phyloP scores from a whole-genome alignment of 2,113 vertebrate species.

The Cyanoramphus novaezelandiae region DNA sequence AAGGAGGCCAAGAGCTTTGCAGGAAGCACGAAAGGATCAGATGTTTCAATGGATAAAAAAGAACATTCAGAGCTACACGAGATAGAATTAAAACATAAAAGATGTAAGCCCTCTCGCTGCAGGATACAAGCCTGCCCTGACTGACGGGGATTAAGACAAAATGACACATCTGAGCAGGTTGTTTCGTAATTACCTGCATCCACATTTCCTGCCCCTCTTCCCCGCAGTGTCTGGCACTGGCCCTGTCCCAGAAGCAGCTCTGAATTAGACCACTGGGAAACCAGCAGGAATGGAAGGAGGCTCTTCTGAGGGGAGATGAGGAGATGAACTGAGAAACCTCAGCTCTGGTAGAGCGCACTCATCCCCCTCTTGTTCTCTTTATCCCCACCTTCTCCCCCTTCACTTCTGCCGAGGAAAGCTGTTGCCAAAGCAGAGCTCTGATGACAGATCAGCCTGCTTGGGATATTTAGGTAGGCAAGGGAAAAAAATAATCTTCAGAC shows the following conservation, averaged over 20 bases:
- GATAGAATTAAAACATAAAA: background rate
- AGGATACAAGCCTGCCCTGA: background rate
- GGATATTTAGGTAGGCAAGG: background rate
- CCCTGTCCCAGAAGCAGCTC: background rate
- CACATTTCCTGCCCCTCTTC: background rate
- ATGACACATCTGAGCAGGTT: background rate
- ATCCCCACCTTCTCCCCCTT: background rate
- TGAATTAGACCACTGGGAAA: background rate
- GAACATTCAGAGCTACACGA: background rate
- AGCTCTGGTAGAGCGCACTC: background rate
- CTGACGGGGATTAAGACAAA: background rate
- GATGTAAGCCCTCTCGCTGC: background rate
- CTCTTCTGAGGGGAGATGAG: background rate
- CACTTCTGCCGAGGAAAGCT: background rate
- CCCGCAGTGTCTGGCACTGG: background rate
- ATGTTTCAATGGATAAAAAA: constrained; percentile 39
- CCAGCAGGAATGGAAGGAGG: background rate
- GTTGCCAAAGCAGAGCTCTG: constrained; percentile 6
- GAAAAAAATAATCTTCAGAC: constrained; percentile 28
- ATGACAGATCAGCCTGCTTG: background rate
- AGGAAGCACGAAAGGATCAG: constrained; percentile 47
- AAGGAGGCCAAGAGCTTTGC: constrained; percentile 29
- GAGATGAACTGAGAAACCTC: constrained; percentile 32
- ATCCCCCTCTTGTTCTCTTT: background rate
- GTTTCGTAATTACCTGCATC: constrained; percentile 4